Percentiles rank a stretch among this genome's conserved stretches.
phyloP scores from a whole-genome alignment of 2,113 vertebrate species.

The Microcebus griseorufus region DNA sequence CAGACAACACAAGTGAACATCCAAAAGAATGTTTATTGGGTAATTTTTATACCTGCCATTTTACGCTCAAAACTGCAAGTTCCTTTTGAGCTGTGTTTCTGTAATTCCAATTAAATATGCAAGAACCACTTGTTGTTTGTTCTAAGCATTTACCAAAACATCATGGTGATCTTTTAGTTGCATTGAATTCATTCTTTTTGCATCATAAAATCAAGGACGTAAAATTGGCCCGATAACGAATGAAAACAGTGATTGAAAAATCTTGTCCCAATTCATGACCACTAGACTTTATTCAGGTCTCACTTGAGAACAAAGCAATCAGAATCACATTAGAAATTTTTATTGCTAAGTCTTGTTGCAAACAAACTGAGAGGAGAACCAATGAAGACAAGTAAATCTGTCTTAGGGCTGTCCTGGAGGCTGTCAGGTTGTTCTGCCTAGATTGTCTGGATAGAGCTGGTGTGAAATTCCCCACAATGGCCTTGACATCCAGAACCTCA shows the following conservation, averaged over 20 bases:
- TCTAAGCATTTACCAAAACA: background rate
- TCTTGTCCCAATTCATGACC: background rate
- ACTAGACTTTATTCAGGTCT: background rate
- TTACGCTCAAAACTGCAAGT: background rate
- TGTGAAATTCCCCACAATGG: background rate
- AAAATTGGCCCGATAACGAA: background rate
- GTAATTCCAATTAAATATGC: background rate
- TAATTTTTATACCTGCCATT: background rate
- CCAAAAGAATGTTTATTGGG: background rate
- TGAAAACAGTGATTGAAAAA: background rate
- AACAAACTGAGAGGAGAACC: background rate
- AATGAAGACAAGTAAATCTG: background rate
- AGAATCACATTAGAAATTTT: background rate
- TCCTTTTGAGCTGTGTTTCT: background rate
- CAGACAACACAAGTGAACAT: background rate
- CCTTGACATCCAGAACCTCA: background rate
- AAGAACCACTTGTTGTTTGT: conserved; percentile 13
- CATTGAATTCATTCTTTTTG: conserved; percentile 7
- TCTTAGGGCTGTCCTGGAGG: background rate
- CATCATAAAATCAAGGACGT: background rate
- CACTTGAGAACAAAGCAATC: background rate
- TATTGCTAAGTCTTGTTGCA: conserved; percentile 9
- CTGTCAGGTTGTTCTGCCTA: background rate
- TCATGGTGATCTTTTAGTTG: background rate
- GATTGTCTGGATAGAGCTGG: no score